phyloP scores from a whole-genome alignment of 2,797 vertebrate species.

The Acipenser transmontanus region DNA sequence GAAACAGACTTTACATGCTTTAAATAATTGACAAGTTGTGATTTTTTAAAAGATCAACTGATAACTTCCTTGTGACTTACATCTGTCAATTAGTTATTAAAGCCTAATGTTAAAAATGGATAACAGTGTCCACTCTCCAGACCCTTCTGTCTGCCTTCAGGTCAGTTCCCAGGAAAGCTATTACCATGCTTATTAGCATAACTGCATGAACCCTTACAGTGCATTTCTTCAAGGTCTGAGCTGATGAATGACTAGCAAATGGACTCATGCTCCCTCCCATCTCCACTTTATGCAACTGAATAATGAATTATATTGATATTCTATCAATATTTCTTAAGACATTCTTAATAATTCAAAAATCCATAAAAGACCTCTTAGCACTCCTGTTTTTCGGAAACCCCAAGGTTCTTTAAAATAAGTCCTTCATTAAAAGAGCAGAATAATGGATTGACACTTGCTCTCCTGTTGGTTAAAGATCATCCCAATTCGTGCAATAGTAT shows the following conservation, averaged over 20 bases:
- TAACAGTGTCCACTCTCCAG: background rate
- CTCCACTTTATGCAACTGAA: constrained; percentile 74
- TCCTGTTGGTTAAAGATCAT: constrained; percentile 11
- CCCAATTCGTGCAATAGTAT: background rate
- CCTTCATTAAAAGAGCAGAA: constrained; percentile 49
- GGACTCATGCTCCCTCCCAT: constrained; percentile 45
- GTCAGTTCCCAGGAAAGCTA: constrained; percentile 31
- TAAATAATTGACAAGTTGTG: background rate
- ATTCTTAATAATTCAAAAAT: constrained; percentile 91
- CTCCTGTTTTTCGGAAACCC: constrained; percentile 58
- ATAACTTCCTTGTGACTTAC: background rate
- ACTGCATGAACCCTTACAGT: constrained; percentile 24
- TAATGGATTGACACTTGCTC: constrained; percentile 32
- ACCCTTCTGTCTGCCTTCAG: constrained; percentile 22
- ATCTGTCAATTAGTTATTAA: background rate
- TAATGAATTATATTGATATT: constrained; percentile 85
- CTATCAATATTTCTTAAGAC: constrained; percentile 83
- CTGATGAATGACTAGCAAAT: constrained; percentile 43
- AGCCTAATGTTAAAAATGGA: constrained; percentile 1
- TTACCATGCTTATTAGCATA: constrained; percentile 40
- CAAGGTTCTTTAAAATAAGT: constrained; percentile 59
- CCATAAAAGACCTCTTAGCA: constrained; percentile 58
- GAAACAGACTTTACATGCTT: no score
- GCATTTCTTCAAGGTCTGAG: constrained; percentile 45
- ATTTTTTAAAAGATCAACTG: background rate